A percentile compares a stretch with the other conserved stretches of the same genome.
These are phyloP conservation scores for Drosophila kuntzei DNA, from an alignment of 2,888 invertebrate species.

Conservation along the genomic window DNA sequence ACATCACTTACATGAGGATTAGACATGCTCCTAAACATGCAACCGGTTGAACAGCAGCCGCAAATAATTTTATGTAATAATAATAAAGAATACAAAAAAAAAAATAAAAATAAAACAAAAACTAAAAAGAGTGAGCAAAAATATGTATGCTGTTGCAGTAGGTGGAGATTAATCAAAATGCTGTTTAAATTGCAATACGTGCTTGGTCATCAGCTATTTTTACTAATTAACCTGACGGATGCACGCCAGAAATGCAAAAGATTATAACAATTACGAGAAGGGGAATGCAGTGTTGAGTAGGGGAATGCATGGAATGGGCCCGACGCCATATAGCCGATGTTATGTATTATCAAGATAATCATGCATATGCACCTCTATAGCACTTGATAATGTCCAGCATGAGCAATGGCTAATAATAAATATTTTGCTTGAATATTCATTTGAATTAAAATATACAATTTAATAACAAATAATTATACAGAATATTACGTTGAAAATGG, in stretches of 20 bases:
- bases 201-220: constrained; percentile 70
- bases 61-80: constrained; percentile 25
- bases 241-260: constrained; percentile 53
- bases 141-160: constrained; percentile 39
- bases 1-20: constrained; percentile 15
- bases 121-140: background rate
- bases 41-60: constrained; percentile 49
- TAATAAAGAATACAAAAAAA: constrained; percentile 6
- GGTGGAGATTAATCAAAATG: constrained; percentile 73
- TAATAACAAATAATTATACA: background rate
- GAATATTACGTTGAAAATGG: background rate
- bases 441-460: background rate
- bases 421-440: background rate
- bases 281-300: background rate
- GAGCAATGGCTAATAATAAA: background rate
- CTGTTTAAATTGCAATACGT: constrained; percentile 74
- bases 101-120: background rate
- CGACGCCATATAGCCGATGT: constrained; percentile 13
- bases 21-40: constrained; percentile 31
- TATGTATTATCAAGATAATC: constrained; percentile 20
- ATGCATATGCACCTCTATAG: background rate
- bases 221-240: constrained; percentile 72
- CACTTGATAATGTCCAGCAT: constrained; percentile 8
- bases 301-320: background rate
- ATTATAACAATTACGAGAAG: constrained; percentile 47